Evolutionary conservation across 2,113 vertebrate genomes (phyloP).

Genomic region (Poeciliopsis turrubarensis): DNA sequence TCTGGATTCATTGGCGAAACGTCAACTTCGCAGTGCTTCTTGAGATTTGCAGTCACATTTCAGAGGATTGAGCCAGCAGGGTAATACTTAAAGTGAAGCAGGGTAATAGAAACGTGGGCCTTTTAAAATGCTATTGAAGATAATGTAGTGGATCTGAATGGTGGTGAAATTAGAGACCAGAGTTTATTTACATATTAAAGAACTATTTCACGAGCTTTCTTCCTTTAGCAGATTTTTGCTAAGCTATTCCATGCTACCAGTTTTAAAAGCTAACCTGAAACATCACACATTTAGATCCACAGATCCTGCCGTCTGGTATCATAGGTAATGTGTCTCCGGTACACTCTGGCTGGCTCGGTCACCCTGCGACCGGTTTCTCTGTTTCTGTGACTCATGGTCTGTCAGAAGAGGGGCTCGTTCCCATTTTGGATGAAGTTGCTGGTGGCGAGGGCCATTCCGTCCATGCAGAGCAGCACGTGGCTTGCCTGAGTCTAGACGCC

Average conservation of each 20-base stretch:
- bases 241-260: constrained; percentile 54
- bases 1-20: too few relatives aligned
- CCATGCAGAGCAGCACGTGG: constrained; percentile 57
- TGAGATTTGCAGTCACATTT: too few relatives aligned
- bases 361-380: constrained; percentile 23
- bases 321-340: constrained; percentile 41
- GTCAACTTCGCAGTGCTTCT: too few relatives aligned
- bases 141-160: too few relatives aligned
- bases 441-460: constrained; percentile 44
- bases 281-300: constrained; percentile 53
- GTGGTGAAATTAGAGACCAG: too few relatives aligned
- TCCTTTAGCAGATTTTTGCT: constrained; percentile 31
- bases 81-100: too few relatives aligned
- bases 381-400: constrained; percentile 63
- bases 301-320: constrained; percentile 53
- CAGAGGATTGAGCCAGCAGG: too few relatives aligned
- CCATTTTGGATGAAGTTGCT: constrained; percentile 67
- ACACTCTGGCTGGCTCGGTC: constrained; percentile 14
- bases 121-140: too few relatives aligned
- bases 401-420: constrained; percentile 51
- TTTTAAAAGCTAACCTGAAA: constrained; percentile 50
- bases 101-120: too few relatives aligned
- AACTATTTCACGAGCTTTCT: constrained; percentile 8
- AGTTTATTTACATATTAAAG: constrained; percentile 27
- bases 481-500: constrained; percentile 66